Conservation (phyloP, 1,140 invertebrate genomes). For the Trichoplusia ni region DNA sequence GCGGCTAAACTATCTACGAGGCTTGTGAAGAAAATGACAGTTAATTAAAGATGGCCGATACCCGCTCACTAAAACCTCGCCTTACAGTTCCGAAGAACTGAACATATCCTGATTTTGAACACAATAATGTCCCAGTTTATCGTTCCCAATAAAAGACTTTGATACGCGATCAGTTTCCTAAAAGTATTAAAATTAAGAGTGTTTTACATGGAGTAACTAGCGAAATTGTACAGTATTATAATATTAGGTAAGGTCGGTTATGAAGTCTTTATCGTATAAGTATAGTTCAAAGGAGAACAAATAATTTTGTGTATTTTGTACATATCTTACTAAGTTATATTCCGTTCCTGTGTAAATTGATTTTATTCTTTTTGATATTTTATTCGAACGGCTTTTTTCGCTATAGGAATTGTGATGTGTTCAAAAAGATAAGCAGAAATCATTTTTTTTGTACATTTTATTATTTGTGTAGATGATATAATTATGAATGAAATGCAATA, state of each 20-base stretch:
- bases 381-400: conserved; percentile 68
- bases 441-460: conserved; percentile 72
- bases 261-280: conserved; percentile 66
- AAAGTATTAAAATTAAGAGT: conserved; percentile 64
- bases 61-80: neutral
- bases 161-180: conserved; percentile 66
- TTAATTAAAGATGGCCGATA: neutral
- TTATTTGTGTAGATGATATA: conserved; percentile 69
- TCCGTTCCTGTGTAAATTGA: conserved; percentile 78
- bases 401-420: conserved; percentile 78
- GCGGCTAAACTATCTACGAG: conserved; percentile 3
- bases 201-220: conserved; percentile 75
- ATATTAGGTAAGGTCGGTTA: conserved; percentile 68
- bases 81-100: conserved; percentile 38
- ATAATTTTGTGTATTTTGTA: conserved; percentile 75
- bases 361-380: conserved; percentile 61
- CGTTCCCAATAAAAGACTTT: conserved; percentile 54
- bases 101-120: conserved; percentile 57
- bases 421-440: conserved; percentile 63
- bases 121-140: conserved; percentile 46
- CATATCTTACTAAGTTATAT: conserved; percentile 77
- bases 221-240: conserved; percentile 81
- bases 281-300: conserved; percentile 59
- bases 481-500: conserved; percentile 77
- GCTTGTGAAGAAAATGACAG: conserved; percentile 4